Evolutionary conservation across 1,140 invertebrate species (phyloP).

Genomic region (Cydia strobilella): DNA sequence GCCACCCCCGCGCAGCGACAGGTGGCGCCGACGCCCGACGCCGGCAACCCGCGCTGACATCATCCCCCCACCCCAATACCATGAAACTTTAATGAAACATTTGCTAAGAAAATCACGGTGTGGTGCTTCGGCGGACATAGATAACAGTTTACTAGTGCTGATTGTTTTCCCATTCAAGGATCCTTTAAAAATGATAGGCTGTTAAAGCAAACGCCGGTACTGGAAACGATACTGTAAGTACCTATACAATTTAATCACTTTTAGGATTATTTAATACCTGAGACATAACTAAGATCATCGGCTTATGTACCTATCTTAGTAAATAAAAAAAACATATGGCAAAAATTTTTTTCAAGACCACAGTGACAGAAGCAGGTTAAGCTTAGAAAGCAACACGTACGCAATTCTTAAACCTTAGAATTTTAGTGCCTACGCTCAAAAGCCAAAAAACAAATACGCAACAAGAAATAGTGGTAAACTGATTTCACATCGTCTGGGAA

Average conservation of each 20-base stretch:
- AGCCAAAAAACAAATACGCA: no score
- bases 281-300: neutral
- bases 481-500: no score
- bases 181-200: conserved; percentile 15
- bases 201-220: conserved; percentile 4
- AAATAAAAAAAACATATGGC: neutral
- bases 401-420: neutral
- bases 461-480: no score
- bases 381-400: neutral
- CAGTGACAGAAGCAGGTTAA: neutral
- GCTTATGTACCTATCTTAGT: neutral
- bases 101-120: conserved; percentile 57
- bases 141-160: neutral
- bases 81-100: conserved; percentile 67
- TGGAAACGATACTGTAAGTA: conserved; percentile 12
- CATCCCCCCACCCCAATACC: conserved; percentile 46
- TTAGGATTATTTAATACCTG: neutral
- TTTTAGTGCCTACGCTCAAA: no score
- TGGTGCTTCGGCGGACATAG: conserved; percentile 46
- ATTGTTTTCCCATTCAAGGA: neutral
- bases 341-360: neutral
- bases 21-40: conserved; percentile 61
- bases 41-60: conserved; percentile 43
- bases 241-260: neutral
- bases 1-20: conserved; percentile 55